Conservation (phyloP, 1,140 invertebrate genomes). For the Vanessa tameamea region DNA sequence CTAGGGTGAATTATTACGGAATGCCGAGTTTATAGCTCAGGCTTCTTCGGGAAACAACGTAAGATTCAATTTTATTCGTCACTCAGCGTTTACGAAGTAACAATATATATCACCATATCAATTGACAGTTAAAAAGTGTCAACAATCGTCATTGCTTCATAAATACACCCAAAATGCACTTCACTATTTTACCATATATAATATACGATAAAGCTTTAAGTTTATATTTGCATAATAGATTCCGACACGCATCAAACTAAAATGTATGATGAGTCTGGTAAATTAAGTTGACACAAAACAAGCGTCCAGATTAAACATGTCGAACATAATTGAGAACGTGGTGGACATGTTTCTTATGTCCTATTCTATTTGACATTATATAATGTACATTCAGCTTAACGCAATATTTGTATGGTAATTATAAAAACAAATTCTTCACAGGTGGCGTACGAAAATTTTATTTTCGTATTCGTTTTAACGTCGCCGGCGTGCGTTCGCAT, state of each 20-base stretch:
- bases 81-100: too few species aligned
- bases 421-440: slow-evolving; percentile 66
- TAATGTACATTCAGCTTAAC: slow-evolving; percentile 60
- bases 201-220: too few species aligned
- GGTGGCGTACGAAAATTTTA: slow-evolving; percentile 57
- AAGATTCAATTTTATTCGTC: not conserved
- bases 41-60: slow-evolving; percentile 16
- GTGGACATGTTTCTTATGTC: slow-evolving; percentile 38
- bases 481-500: slow-evolving; percentile 61
- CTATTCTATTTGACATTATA: slow-evolving; percentile 48
- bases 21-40: slow-evolving; percentile 32
- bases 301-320: slow-evolving; percentile 36
- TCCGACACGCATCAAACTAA: not conserved
- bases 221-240: not conserved
- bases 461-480: slow-evolving; percentile 46
- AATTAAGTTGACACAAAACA: slow-evolving; percentile 14
- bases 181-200: too few species aligned
- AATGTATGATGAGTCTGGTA: not conserved
- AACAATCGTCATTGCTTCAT: too few species aligned
- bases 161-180: too few species aligned
- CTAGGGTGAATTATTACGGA: slow-evolving; percentile 37
- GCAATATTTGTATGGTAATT: slow-evolving; percentile 70
- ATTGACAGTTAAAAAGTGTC: too few species aligned
- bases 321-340: slow-evolving; percentile 40
- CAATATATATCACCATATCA: too few species aligned